A percentile compares a stretch with the other conserved stretches of the same genome.
These are phyloP conservation scores for Machimus atricapillus DNA, from an alignment of 2,888 invertebrate species.

Conservation along the genomic window DNA sequence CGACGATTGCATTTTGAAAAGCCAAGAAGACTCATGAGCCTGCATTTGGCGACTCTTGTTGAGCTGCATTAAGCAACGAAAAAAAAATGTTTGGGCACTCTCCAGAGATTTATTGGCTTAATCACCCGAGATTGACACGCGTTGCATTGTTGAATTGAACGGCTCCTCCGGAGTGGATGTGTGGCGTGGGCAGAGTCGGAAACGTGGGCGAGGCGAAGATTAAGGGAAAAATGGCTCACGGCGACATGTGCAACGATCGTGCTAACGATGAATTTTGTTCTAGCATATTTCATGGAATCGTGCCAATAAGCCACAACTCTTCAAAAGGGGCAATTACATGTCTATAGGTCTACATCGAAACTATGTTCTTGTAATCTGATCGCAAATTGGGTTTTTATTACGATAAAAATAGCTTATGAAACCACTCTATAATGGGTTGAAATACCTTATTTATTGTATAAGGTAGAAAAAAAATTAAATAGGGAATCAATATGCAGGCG, in stretches of 20 bases:
- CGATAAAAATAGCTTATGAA: background rate
- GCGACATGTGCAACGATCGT: background rate
- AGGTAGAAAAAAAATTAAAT: background rate
- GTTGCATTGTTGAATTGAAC: background rate
- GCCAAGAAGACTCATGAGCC: background rate
- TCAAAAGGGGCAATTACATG: background rate
- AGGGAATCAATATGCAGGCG: too few species aligned
- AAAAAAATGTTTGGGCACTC: background rate
- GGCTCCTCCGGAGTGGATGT: background rate
- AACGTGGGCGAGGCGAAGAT: background rate
- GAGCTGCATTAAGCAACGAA: background rate
- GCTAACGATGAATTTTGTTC: background rate
- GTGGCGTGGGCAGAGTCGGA: background rate
- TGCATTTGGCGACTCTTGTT: background rate
- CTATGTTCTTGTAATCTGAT: background rate
- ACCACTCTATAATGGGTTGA: background rate
- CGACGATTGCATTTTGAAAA: background rate
- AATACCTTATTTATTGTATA: background rate
- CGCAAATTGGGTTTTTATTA: background rate
- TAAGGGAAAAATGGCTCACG: background rate
- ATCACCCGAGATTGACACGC: background rate
- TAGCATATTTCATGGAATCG: background rate
- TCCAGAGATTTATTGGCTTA: constrained; percentile 1
- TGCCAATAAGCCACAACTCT: background rate
- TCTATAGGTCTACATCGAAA: background rate